These are phyloP conservation scores for Polyommatus iphigenia DNA, from an alignment of 2,888 invertebrate genomes.

Conservation along the genomic window DNA sequence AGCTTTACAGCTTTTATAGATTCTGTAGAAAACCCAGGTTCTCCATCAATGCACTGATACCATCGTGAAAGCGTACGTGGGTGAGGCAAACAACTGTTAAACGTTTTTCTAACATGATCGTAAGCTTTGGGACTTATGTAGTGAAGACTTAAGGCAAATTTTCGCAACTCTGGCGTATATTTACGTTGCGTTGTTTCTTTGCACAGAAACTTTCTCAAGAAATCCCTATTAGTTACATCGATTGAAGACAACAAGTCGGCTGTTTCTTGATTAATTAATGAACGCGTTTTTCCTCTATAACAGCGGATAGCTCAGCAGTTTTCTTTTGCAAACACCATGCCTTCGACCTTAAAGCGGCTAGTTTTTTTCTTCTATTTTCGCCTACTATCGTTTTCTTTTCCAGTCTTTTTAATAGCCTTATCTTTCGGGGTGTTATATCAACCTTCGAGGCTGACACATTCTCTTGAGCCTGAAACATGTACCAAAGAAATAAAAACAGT, in stretches of 20 bases:
- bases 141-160: conserved; percentile 32
- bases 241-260: neutral
- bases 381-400: neutral
- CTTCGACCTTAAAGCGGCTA: neutral
- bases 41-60: conserved; percentile 39
- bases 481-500: too few relatives aligned
- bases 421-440: too few relatives aligned
- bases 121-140: conserved; percentile 40
- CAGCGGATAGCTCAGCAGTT: neutral
- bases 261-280: neutral
- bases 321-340: neutral
- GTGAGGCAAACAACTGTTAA: conserved; percentile 41
- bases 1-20: conserved; percentile 35
- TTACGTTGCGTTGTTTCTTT: conserved; percentile 12
- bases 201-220: neutral
- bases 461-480: too few relatives aligned
- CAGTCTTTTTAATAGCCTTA: too few relatives aligned
- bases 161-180: neutral
- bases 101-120: conserved; percentile 38
- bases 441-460: too few relatives aligned
- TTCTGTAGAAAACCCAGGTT: conserved; percentile 38
- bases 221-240: neutral
- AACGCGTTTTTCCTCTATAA: neutral
- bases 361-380: neutral
- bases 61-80: conserved; percentile 39